Base-by-base conservation (phyloP, 2,888 invertebrate genomes). In the Aethes cnicana region DNA sequence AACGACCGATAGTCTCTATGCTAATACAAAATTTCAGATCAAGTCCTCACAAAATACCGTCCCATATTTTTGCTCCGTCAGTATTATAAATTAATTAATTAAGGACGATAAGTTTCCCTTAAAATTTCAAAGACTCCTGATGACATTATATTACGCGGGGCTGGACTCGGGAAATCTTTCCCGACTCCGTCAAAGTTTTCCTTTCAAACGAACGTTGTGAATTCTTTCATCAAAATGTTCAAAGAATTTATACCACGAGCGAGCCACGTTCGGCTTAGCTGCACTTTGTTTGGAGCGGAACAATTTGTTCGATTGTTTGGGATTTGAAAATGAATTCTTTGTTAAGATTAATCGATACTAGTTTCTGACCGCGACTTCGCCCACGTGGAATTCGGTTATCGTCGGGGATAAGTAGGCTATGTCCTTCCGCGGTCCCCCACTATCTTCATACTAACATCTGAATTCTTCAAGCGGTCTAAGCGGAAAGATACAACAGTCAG, bases 131-230 rank as follows among this genome's bases (percentile, higher is more conserved):
- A 50, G 47, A 37, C 17, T 17, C 49, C 33, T 44, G 43, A 44
- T 50, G 50, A 44, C 50, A 50, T 50, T 50, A 43, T 37, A 50
- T 18, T 37, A 50, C 43, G 50, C 30, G 9, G 30, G 11, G 50
- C 17, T 50, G 50, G 43, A 30, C 50, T 37, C 36, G 26, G n/a
- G 50, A 50, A 50, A 50, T 50, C 36, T 50, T 44, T 17, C 17
- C 30, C 17, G 44, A 7, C 36, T 43, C n/a, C 20, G 8, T 8
- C 30, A 8, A 50, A 43, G 30, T 50, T 50, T 44, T 18, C 30
- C 36, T 50, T 32, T 44, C 50, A 50, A 12, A 37, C 21, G 49
- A 43, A 50, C 44, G 23, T 50, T 50, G 23, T 25, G 37, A 43
- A 50, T 50, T 50, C 50, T 44, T 50, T 50, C 43, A 44, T 30